Conservation (phyloP, 1,140 invertebrate genomes). For the Hyles euphorbiae region DNA sequence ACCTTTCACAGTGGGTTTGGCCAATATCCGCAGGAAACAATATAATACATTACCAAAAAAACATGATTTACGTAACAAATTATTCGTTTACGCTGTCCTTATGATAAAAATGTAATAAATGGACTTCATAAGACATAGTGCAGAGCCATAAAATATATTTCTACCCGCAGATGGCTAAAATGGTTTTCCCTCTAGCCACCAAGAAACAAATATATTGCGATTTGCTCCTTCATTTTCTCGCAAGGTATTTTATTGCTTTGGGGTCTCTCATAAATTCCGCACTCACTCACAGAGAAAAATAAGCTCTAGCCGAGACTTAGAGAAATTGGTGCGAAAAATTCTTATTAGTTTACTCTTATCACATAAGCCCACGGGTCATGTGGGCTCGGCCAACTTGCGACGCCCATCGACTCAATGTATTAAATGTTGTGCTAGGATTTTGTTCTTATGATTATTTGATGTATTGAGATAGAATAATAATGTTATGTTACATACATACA, state of each 20-base stretch:
- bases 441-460: too few species aligned
- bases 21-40: too few species aligned
- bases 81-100: background rate
- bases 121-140: slow-evolving; percentile 28
- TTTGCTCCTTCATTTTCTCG: slow-evolving; percentile 72
- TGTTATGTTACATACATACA: too few species aligned
- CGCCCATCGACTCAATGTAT: too few species aligned
- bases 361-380: slow-evolving; percentile 20
- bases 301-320: slow-evolving; percentile 47
- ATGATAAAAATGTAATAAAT: slow-evolving; percentile 28
- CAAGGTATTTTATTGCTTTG: slow-evolving; percentile 74
- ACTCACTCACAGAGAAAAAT: slow-evolving; percentile 70
- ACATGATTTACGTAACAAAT: too few species aligned
- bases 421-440: too few species aligned
- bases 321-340: slow-evolving; percentile 62
- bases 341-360: slow-evolving; percentile 60
- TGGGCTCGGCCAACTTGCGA: background rate
- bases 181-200: slow-evolving; percentile 55
- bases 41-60: too few species aligned
- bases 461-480: too few species aligned
- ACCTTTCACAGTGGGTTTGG: too few species aligned
- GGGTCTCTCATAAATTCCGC: slow-evolving; percentile 68
- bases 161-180: slow-evolving; percentile 55
- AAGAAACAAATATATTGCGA: slow-evolving; percentile 71
- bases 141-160: slow-evolving; percentile 53